Conservation (phyloP, 1,140 invertebrate genomes). For the Tetragnatha versicolor region DNA sequence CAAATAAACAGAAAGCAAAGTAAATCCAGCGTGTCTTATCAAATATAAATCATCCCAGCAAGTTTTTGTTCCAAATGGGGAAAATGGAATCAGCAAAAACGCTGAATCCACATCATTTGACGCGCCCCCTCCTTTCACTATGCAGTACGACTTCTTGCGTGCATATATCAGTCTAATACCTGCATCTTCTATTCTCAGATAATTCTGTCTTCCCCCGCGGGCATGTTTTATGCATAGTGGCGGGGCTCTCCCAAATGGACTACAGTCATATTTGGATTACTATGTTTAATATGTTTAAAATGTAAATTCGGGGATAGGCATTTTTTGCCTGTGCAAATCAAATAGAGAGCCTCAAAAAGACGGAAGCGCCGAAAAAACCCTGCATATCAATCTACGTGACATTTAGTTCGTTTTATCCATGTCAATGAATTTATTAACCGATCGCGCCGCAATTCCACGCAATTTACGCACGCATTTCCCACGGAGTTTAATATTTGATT, state of each 20-base stretch:
- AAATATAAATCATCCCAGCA: conserved; percentile 56
- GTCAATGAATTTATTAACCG: conserved; percentile 54
- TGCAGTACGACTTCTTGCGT: conserved; percentile 44
- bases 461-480: conserved; percentile 51
- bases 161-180: conserved; percentile 56
- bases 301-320: conserved; percentile 50
- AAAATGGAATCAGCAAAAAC: conserved; percentile 55
- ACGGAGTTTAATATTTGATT: conserved; percentile 51
- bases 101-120: conserved; percentile 53
- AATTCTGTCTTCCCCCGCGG: conserved; percentile 44
- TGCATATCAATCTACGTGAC: conserved; percentile 52
- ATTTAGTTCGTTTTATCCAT: conserved; percentile 51
- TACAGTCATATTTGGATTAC: conserved; percentile 56
- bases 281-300: conserved; percentile 56
- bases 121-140: conserved; percentile 5
- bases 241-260: conserved; percentile 41
- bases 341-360: conserved; percentile 31
- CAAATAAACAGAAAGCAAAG: conserved; percentile 47
- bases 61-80: conserved; percentile 56
- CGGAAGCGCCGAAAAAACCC: conserved; percentile 2
- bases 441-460: conserved; percentile 40
- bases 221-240: conserved; percentile 53
- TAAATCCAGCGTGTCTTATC: conserved; percentile 55
- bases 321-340: conserved; percentile 52
- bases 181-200: conserved; percentile 51